phyloP scores from a whole-genome alignment of 2,113 vertebrate genomes.

The Tenrec ecaudatus region DNA sequence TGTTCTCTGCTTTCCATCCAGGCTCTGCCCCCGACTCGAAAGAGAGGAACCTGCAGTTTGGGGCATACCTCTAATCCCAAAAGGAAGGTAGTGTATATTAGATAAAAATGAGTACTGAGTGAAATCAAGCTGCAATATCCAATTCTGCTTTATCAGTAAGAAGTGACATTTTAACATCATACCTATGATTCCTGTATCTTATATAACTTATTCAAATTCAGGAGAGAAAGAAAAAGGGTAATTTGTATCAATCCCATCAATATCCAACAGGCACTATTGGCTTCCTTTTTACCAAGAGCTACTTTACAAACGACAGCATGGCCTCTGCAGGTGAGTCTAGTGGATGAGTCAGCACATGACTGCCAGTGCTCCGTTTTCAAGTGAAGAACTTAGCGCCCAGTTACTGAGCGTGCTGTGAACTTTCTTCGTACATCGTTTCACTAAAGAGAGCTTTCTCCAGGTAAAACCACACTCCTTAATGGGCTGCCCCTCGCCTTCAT shows the following conservation, averaged over 20 bases:
- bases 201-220: constrained; percentile 2
- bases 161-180: background rate
- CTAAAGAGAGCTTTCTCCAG: background rate
- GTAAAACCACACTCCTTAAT: background rate
- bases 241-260: background rate
- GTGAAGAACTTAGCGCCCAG: background rate
- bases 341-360: accelerated
- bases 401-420: background rate
- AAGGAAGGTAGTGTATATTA: background rate
- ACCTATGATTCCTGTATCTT: background rate
- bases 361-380: background rate
- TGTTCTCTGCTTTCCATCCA: background rate
- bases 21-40: background rate
- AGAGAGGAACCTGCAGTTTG: background rate
- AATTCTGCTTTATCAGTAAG: background rate
- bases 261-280: background rate
- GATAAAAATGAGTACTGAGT: background rate
- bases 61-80: background rate
- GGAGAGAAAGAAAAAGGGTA: background rate
- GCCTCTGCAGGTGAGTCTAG: accelerated
- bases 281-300: background rate
- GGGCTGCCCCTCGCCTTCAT: background rate
- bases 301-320: background rate
- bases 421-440: background rate
- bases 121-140: background rate